phyloP scores from a whole-genome alignment of 2,113 vertebrate genomes.

The Uropsilus gracilis region DNA sequence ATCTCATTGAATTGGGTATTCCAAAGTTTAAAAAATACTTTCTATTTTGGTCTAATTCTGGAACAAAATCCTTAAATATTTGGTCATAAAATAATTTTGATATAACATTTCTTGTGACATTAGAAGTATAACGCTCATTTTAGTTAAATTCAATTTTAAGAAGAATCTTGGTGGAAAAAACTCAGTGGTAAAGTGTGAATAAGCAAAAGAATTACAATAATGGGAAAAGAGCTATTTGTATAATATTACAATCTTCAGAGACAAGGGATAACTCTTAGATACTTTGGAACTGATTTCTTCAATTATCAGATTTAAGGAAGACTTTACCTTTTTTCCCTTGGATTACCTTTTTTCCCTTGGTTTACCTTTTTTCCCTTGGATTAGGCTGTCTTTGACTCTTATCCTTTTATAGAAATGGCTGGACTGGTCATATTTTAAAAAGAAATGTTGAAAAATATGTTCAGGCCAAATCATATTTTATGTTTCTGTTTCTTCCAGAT shows the following conservation, averaged over 20 bases:
- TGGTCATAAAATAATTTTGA: slow-evolving; percentile 44
- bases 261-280: slow-evolving; percentile 70
- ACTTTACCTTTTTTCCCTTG: slow-evolving; percentile 73
- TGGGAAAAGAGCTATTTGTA: slow-evolving; percentile 15
- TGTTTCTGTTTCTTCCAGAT: slow-evolving; percentile 78
- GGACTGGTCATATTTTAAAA: slow-evolving; percentile 74
- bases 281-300: slow-evolving; percentile 54
- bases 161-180: slow-evolving; percentile 56
- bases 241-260: slow-evolving; percentile 57
- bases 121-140: neutral
- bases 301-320: slow-evolving; percentile 79
- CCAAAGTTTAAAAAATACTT: slow-evolving; percentile 9
- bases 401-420: slow-evolving; percentile 76
- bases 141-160: slow-evolving; percentile 52
- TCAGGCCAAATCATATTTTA: slow-evolving; percentile 80
- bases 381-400: slow-evolving; percentile 75
- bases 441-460: slow-evolving; percentile 80
- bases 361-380: slow-evolving; percentile 74
- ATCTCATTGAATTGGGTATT: neutral
- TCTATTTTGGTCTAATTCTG: slow-evolving; percentile 48
- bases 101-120: slow-evolving; percentile 14
- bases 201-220: slow-evolving; percentile 59
- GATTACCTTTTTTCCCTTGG: slow-evolving; percentile 73
- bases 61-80: slow-evolving; percentile 24
- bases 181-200: slow-evolving; percentile 61